Percentiles rank a stretch among this genome's conserved stretches.
Evolutionary conservation across 2,797 vertebrate species (phyloP).

Genomic region (Pipistrellus pygmaeus): DNA sequence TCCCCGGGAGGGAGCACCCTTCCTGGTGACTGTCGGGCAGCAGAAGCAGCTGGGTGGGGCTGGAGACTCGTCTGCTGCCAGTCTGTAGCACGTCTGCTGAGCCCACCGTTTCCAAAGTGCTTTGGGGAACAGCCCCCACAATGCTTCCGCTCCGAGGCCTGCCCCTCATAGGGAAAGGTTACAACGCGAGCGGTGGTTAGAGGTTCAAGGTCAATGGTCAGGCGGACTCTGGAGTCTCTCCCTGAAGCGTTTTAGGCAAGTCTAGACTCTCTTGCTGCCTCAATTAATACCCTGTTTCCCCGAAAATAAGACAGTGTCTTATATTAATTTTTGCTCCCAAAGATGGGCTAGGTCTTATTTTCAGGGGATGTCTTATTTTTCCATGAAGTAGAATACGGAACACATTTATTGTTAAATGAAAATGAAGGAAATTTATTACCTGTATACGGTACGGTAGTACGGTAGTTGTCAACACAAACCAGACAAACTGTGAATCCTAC

Average conservation of each 20-base stretch:
- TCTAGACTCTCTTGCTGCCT: accelerated
- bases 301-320: too few relatives aligned
- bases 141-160: accelerated
- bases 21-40: neutral
- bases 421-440: too few relatives aligned
- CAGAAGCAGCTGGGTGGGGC: neutral
- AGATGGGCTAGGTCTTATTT: too few relatives aligned
- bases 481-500: too few relatives aligned
- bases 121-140: neutral
- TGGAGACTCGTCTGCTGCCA: neutral
- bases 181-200: neutral
- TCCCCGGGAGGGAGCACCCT: neutral
- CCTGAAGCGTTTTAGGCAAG: accelerated
- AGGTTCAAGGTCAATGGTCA: neutral
- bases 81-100: accelerated
- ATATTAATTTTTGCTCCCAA: too few relatives aligned
- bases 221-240: neutral
- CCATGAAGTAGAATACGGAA: too few relatives aligned
- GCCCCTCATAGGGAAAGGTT: too few relatives aligned
- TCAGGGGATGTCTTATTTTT: too few relatives aligned
- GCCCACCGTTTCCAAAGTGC: neutral
- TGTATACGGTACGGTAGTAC: too few relatives aligned
- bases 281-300: too few relatives aligned
- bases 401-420: too few relatives aligned
- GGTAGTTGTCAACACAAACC: too few relatives aligned